Base-by-base conservation (phyloP, 2,797 vertebrate species). In the Jordanella pulchra region DNA sequence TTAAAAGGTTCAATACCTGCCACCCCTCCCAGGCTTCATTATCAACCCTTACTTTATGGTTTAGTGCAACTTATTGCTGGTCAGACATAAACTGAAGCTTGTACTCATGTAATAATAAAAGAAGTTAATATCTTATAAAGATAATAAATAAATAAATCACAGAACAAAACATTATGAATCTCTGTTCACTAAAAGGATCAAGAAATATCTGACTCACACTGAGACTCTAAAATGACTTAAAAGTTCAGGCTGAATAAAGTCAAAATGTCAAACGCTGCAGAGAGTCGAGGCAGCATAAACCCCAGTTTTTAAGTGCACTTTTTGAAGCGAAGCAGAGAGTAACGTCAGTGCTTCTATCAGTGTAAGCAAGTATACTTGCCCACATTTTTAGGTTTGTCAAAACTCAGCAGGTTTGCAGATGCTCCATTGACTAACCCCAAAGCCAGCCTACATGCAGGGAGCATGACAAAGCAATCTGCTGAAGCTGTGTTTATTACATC, bases 381-480 rank as follows among this genome's bases (percentile, higher is more conserved):
- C 5, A 48, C 25, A 65, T 70, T 80, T 69, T 78, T 65, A 60
- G 72, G 25, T 80, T 67, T 67, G 78, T 61, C 42, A n/a, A 75
- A 73, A 6, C 72, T 75, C 63, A 75, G 73, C 71, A 81, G 81
- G 72, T 75, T 77, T 30, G 55, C n/a, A 80, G 47, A 64, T 71
- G 35, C 50, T 69, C 67, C 4, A 23, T 56, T 21, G 58, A 72
- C 67, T 56, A 69, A 69, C 47, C 65, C 50, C 35, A 82, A n/a
- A 80, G 65, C 71, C 51, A 65, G n/a, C 39, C 53, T 50, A 12
- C n/a, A 55, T 14, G 3, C 64, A 71, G 4, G 17, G 48, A 74
- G 65, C 68, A 64, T 69, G 42, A 30, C 76, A 55, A 83, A 44
- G 28, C 70, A 83, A 66, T 73, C 65, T 72, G 75, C 15, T 64